Conservation (phyloP, 1,140 invertebrate genomes). For the Drosophila nannoptera region DNA sequence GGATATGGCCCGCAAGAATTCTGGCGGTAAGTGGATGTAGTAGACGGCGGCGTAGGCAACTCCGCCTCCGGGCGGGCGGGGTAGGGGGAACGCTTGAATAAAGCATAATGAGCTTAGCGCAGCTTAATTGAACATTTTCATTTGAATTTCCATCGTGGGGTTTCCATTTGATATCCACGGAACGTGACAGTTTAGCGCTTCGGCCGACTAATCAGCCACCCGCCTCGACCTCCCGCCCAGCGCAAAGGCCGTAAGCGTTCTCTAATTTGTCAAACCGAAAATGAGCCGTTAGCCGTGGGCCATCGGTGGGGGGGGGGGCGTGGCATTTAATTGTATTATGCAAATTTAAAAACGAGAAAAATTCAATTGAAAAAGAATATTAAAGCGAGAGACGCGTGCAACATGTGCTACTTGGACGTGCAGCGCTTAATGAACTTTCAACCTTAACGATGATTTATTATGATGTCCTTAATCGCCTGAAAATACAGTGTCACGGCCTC, state of each 20-base stretch:
- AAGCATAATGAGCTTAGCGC: constrained; percentile 37
- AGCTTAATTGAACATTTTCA: constrained; percentile 63
- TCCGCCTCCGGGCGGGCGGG: background rate
- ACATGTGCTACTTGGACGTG: constrained; percentile 22
- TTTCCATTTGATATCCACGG: constrained; percentile 53
- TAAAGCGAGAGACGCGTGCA: background rate
- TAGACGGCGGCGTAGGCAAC: too few relatives aligned
- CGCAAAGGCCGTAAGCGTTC: constrained; percentile 14
- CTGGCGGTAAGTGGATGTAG: constrained; percentile 83
- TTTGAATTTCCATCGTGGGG: constrained; percentile 21
- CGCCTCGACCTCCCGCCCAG: background rate
- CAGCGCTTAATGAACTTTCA: constrained; percentile 55
- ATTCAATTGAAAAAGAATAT: constrained; percentile 52
- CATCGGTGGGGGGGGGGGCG: too few relatives aligned
- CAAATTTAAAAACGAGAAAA: constrained; percentile 51
- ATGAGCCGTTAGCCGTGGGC: constrained; percentile 20
- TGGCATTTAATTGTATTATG: constrained; percentile 64
- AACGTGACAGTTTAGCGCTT: constrained; percentile 56
- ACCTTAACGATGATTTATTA: constrained; percentile 71
- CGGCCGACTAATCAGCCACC: constrained; percentile 25
- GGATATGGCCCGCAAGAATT: constrained; percentile 92
- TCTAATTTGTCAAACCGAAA: constrained; percentile 40
- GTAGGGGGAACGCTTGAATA: background rate
- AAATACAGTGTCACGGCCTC: constrained; percentile 23
- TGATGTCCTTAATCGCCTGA: constrained; percentile 61